Evolutionary conservation across 2,797 vertebrate genomes (phyloP), one percentile per base, ranked within the genome.

Genomic region (Crax fasciolata): DNA sequence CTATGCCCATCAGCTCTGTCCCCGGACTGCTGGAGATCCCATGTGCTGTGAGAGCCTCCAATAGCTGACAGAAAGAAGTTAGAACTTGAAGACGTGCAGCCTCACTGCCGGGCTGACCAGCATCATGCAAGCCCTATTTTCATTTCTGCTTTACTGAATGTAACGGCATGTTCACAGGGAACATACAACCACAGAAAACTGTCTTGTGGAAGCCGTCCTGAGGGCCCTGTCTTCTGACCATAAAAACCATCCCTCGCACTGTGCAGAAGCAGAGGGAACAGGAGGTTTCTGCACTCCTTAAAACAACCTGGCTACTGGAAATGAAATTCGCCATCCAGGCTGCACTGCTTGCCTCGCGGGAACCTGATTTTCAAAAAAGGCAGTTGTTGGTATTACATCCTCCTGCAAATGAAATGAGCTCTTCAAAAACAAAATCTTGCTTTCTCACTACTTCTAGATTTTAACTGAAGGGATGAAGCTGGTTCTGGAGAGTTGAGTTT

Each of bases 61-160:
- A n/a, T 11, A 30, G 25, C 3, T 16, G 27, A 8, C 72, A 8
- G 28, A 39, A 52, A 70, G 12, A 70, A 35, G 16, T 6, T 44
- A 59, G 93, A 81, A 61, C 18, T 25, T 71, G 35, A 58, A 73
- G 19, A 8, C 2, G 0, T 5, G 12, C 32, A 27, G 32, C 11
- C 2, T 4, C 43, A 3, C 5, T 9, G 8, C 16, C 39, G 17
- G 28, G 20, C 28, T 9, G 15, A 32, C 18, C 24, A 28, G 3
- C 17, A 24, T 75, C 38, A 79, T 0, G 0, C 25, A 84, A 80
- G 23, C 3, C 8, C 4, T 4, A 2, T 10, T 86, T 61, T 76
- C 46, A 7, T 38, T 94, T 94, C 76, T 48, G 20, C 70, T 68
- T 58, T 78, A 23, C 16, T 43, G 35, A 83, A 61, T 4, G 3